Percentiles rank a stretch among this genome's conserved stretches.
These are phyloP conservation scores for Platynereis dumerilii DNA, from an alignment of 2,888 invertebrate genomes.

Conservation along the genomic window DNA sequence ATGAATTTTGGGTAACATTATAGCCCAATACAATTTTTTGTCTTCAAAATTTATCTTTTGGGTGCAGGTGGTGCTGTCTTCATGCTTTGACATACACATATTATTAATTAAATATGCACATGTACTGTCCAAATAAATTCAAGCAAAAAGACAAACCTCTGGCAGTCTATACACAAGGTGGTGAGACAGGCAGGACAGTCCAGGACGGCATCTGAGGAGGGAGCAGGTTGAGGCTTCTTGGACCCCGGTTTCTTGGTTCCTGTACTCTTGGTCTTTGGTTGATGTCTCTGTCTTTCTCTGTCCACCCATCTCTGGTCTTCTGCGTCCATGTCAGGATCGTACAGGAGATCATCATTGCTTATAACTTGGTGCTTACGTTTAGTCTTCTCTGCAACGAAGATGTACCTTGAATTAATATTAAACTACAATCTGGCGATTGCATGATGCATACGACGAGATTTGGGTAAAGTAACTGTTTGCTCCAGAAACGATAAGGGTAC, in stretches of 20 bases:
- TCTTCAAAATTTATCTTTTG: no score
- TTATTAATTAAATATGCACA: no score
- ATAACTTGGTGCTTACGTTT: constrained; percentile 24
- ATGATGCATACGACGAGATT: no score
- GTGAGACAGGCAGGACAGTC: constrained; percentile 71
- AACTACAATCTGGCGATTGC: no score
- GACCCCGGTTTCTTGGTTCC: background rate
- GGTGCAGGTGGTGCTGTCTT: no score
- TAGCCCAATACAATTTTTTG: no score
- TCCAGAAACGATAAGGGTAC: no score
- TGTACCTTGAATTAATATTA: no score
- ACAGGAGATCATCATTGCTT: constrained; percentile 65
- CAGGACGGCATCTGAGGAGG: constrained; percentile 68
- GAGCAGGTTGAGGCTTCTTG: constrained; percentile 28
- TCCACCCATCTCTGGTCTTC: constrained; percentile 68
- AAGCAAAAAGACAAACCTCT: constrained; percentile 65
- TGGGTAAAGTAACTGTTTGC: no score
- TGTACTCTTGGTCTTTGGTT: constrained; percentile 27
- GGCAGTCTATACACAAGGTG: constrained; percentile 69
- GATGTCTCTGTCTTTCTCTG: constrained; percentile 59
- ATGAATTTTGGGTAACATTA: no score
- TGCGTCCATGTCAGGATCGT: constrained; percentile 68
- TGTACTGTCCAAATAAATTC: no score
- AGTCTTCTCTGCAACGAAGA: constrained; percentile 31
- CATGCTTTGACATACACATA: no score